Evolutionary conservation across 2,797 vertebrate genomes (phyloP).

Genomic region (Pangasius mekongensis): DNA sequence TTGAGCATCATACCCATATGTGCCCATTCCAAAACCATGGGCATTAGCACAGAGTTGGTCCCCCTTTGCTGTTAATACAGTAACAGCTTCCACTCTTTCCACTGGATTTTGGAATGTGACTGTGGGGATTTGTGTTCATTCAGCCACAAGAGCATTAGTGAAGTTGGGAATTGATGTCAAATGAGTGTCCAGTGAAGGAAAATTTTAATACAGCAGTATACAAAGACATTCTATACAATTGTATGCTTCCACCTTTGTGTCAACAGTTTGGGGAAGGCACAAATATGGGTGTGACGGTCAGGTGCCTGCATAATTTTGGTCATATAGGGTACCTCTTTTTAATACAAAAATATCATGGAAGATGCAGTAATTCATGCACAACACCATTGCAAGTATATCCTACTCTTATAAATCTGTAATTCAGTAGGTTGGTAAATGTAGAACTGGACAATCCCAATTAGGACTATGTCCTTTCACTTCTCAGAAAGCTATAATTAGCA

Average conservation of each 20-base stretch:
- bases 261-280: neutral
- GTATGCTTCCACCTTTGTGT: neutral
- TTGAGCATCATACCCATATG: neutral
- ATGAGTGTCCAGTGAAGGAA: neutral
- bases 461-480: neutral
- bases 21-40: neutral
- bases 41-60: neutral
- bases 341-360: neutral
- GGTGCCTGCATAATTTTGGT: neutral
- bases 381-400: neutral
- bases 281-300: neutral
- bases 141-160: neutral
- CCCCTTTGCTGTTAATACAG: neutral
- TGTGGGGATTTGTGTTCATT: neutral
- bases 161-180: neutral
- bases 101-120: neutral
- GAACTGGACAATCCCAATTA: neutral
- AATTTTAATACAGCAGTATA: neutral
- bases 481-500: neutral
- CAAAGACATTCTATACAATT: neutral
- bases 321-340: neutral
- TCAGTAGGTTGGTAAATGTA: neutral
- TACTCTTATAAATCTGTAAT: neutral
- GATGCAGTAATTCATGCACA: neutral
- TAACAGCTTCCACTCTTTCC: neutral